phyloP scores from a whole-genome alignment of 2,113 vertebrate genomes.

The Pelecanus crispus region DNA sequence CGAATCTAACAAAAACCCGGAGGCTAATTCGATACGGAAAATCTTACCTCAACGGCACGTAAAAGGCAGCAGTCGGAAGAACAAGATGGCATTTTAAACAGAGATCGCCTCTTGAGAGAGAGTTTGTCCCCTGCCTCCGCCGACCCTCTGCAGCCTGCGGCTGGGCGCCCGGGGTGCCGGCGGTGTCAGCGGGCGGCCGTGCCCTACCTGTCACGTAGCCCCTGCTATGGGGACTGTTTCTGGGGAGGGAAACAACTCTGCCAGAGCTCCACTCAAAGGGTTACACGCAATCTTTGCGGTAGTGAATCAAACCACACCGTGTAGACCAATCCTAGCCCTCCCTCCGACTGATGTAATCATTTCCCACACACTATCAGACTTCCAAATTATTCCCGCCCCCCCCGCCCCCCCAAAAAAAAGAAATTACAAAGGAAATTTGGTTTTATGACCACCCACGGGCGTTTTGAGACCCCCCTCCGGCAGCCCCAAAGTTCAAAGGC shows the following conservation, averaged over 20 bases:
- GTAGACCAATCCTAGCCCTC: slow-evolving; percentile 72
- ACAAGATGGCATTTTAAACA: slow-evolving; percentile 89
- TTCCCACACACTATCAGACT: slow-evolving; percentile 73
- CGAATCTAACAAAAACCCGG: neutral
- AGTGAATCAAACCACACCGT: slow-evolving; percentile 74
- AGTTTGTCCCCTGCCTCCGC: slow-evolving; percentile 29
- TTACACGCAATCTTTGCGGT: slow-evolving; percentile 73
- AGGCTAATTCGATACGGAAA: neutral
- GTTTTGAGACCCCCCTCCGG: neutral
- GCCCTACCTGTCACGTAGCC: slow-evolving; percentile 70
- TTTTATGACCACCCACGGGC: neutral
- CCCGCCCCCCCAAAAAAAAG: neutral
- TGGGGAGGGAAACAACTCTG: slow-evolving; percentile 65
- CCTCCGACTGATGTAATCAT: slow-evolving; percentile 76
- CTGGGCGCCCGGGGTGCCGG: slow-evolving; percentile 32
- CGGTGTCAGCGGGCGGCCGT: slow-evolving; percentile 45
- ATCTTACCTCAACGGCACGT: slow-evolving; percentile 86
- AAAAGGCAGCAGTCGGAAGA: slow-evolving; percentile 89
- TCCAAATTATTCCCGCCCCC: slow-evolving; percentile 51
- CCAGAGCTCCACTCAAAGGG: slow-evolving; percentile 76
- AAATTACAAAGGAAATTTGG: slow-evolving; percentile 30
- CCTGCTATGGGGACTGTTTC: slow-evolving; percentile 66
- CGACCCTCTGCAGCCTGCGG: slow-evolving; percentile 31
- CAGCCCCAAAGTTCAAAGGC: neutral
- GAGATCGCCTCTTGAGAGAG: slow-evolving; percentile 56